Conservation (phyloP, 2,888 invertebrate genomes). For the Cynaeus angustus region DNA sequence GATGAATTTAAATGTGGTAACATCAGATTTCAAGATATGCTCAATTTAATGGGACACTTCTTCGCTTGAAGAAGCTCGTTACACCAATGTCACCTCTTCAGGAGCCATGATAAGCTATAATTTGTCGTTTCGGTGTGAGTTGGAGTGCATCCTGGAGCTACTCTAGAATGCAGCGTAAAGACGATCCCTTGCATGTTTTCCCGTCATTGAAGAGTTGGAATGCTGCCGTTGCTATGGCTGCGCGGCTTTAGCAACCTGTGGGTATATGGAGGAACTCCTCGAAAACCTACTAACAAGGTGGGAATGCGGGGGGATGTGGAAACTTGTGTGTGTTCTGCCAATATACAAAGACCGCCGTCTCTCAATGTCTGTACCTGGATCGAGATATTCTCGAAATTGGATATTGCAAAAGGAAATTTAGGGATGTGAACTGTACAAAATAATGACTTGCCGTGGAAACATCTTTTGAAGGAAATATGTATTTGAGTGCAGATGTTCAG, state of each 20-base stretch:
- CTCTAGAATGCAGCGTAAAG: constrained; percentile 32
- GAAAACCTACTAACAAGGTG: constrained; percentile 46
- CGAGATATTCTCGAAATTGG: constrained; percentile 44
- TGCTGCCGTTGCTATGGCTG: constrained; percentile 50
- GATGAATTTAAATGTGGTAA: background rate
- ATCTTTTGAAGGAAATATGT: constrained; percentile 40
- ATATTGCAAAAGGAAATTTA: constrained; percentile 42
- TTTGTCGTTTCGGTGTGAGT: constrained; percentile 33
- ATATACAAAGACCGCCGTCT: constrained; percentile 40
- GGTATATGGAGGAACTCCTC: constrained; percentile 42
- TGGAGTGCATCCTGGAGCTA: constrained; percentile 41
- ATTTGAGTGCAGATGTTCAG: constrained; percentile 31
- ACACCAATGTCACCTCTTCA: background rate
- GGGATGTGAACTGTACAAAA: constrained; percentile 39
- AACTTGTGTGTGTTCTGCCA: constrained; percentile 22
- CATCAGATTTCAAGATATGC: background rate
- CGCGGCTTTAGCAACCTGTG: constrained; percentile 46
- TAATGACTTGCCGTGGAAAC: constrained; percentile 39
- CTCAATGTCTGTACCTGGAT: constrained; percentile 37
- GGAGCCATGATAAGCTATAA: constrained; percentile 36
- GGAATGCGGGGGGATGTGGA: constrained; percentile 28
- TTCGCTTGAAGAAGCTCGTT: constrained; percentile 19
- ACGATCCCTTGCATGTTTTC: constrained; percentile 44
- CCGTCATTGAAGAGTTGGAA: constrained; percentile 42
- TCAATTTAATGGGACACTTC: background rate